Evolutionary conservation across 2,888 invertebrate species (phyloP).

Genomic region (Pecten maximus): DNA sequence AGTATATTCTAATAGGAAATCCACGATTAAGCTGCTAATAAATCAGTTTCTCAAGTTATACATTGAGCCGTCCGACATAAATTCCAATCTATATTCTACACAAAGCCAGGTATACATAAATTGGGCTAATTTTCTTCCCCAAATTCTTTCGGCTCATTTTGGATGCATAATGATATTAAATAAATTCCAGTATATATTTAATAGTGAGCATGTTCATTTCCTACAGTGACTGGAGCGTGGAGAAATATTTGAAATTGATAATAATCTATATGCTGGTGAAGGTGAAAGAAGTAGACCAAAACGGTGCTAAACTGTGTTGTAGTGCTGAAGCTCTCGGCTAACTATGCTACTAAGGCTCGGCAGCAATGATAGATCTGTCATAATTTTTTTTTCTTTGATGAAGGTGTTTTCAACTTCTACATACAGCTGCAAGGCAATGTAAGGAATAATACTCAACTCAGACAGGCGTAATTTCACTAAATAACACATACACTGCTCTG

Average conservation of each 20-base stretch:
- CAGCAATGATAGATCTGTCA: background rate
- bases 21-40: background rate
- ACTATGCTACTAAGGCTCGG: background rate
- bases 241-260: slow-evolving; percentile 22
- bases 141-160: background rate
- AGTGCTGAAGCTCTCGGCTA: background rate
- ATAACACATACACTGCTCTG: background rate
- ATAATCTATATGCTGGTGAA: background rate
- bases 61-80: background rate
- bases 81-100: background rate
- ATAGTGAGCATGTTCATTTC: background rate
- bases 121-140: background rate
- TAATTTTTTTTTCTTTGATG: slow-evolving; percentile 14
- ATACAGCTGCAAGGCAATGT: background rate
- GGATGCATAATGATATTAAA: slow-evolving; percentile 22
- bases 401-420: slow-evolving; percentile 5
- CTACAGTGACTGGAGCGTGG: background rate
- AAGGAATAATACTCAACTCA: background rate
- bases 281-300: background rate
- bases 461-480: background rate
- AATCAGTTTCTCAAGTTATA: background rate
- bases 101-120: background rate
- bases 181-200: background rate
- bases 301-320: background rate
- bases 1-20: background rate